These are phyloP conservation scores for Neosilurus mollespiculum DNA, from an alignment of 2,797 vertebrate species.

Conservation along the genomic window DNA sequence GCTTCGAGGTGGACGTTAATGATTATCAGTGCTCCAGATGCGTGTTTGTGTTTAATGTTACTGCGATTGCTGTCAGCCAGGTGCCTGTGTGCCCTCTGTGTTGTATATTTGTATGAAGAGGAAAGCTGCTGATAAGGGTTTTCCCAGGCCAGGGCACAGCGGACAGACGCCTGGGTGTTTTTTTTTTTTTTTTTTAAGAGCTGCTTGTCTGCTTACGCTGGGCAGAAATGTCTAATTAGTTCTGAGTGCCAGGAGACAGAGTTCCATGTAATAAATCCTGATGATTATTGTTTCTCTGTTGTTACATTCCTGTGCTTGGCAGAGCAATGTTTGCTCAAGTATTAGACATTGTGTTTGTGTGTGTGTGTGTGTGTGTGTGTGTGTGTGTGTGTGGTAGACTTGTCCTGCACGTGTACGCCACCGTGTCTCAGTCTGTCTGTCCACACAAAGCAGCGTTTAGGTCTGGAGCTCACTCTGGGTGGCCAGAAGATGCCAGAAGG, in stretches of 20 bases:
- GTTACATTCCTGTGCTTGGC: not conserved
- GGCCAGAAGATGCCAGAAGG: slow-evolving; percentile 16
- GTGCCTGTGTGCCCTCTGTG: not conserved
- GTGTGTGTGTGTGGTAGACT: not conserved
- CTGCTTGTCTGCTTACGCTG: slow-evolving; percentile 2
- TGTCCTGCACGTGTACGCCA: not conserved
- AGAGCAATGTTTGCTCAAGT: not conserved
- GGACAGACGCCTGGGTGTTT: not conserved
- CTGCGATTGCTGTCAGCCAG: slow-evolving; percentile 19
- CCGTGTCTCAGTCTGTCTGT: not conserved
- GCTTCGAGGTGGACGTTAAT: slow-evolving; percentile 16
- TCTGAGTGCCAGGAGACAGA: not conserved
- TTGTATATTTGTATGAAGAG: slow-evolving; percentile 3
- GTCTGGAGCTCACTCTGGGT: slow-evolving; percentile 10
- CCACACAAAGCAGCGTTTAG: not conserved
- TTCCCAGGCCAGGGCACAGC: slow-evolving; percentile 42
- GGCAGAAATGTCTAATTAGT: slow-evolving; percentile 28
- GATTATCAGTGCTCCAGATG: slow-evolving; percentile 11
- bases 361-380: too few relatives aligned
- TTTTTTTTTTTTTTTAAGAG: not conserved
- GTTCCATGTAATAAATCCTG: slow-evolving; percentile 10
- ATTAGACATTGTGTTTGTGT: too few relatives aligned
- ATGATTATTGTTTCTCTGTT: slow-evolving; percentile 11
- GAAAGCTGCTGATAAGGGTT: slow-evolving; percentile 50
- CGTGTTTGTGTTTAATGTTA: slow-evolving; percentile 37